Percentiles rank a stretch among this genome's conserved stretches.
phyloP scores from a whole-genome alignment of 2,113 vertebrate genomes.

The Dasyurus viverrinus region DNA sequence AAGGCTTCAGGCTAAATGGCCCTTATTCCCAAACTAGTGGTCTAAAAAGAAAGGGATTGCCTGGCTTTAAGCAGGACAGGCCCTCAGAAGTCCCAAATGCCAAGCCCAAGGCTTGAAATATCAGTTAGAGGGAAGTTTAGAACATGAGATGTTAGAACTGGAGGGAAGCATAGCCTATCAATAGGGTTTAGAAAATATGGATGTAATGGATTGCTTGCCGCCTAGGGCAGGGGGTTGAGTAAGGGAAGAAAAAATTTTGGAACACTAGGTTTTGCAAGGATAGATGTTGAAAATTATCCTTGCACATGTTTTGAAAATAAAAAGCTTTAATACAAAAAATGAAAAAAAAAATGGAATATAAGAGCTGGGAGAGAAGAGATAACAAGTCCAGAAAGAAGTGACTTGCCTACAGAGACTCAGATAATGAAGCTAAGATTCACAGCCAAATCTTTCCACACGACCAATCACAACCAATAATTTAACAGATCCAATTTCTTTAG shows the following conservation, averaged over 20 bases:
- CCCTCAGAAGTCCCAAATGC: not conserved
- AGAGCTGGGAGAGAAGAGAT: not conserved
- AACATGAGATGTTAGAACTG: too few species aligned
- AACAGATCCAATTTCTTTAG: not conserved
- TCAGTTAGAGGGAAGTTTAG: too few species aligned
- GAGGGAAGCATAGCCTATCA: not conserved
- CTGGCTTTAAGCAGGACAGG: not conserved
- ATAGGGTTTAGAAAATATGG: not conserved
- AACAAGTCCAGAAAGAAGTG: not conserved
- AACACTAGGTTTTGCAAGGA: too few species aligned
- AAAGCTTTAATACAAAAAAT: too few species aligned
- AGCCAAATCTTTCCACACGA: not conserved
- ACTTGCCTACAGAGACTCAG: not conserved
- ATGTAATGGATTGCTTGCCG: not conserved
- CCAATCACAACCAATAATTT: not conserved
- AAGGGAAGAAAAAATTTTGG: too few species aligned
- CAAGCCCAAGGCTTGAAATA: not conserved
- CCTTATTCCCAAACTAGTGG: not conserved
- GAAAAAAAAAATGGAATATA: not conserved
- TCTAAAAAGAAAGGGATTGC: not conserved
- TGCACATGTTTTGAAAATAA: too few species aligned
- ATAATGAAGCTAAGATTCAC: not conserved
- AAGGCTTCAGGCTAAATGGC: not conserved
- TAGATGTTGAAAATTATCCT: too few species aligned
- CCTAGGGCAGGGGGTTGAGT: too few species aligned